Evolutionary conservation across 2,113 vertebrate species (phyloP).

Genomic region (Cromileptes altivelis): DNA sequence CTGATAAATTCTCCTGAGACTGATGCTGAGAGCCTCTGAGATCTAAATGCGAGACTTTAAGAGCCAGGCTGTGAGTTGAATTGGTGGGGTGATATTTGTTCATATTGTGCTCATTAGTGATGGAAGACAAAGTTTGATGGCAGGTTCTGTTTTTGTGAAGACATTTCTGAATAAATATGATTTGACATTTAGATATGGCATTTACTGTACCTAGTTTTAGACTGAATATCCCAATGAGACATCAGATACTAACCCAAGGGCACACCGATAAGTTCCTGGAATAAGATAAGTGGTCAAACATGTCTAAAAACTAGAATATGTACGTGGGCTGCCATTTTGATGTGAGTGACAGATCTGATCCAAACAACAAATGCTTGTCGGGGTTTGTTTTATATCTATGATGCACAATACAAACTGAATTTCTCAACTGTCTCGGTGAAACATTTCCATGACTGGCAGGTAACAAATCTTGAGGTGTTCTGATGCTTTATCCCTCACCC

Average conservation of each 20-base stretch:
- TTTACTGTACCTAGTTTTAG: slow-evolving; percentile 45
- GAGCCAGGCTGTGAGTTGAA: slow-evolving; percentile 54
- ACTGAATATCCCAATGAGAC: slow-evolving; percentile 10
- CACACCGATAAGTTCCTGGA: background rate
- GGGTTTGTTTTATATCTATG: background rate
- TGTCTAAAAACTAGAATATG: background rate
- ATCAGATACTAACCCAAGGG: background rate
- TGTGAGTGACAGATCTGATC: background rate
- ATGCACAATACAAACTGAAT: background rate
- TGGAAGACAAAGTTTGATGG: slow-evolving; percentile 49
- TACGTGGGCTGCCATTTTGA: background rate
- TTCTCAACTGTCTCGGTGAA: background rate
- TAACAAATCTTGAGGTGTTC: background rate
- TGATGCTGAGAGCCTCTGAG: slow-evolving; percentile 66
- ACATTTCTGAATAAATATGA: slow-evolving; percentile 43
- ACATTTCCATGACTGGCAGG: background rate
- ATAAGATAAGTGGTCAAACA: background rate
- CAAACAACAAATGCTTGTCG: background rate
- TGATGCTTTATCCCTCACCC: background rate
- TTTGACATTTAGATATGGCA: slow-evolving; percentile 57
- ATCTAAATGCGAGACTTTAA: slow-evolving; percentile 61
- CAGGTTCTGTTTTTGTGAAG: slow-evolving; percentile 31
- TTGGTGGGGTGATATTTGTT: slow-evolving; percentile 60
- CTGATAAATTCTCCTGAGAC: slow-evolving; percentile 78
- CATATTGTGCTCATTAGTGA: slow-evolving; percentile 71